Conservation (phyloP, 1,140 invertebrate genomes). For the Pogonognathellus flavescens region DNA sequence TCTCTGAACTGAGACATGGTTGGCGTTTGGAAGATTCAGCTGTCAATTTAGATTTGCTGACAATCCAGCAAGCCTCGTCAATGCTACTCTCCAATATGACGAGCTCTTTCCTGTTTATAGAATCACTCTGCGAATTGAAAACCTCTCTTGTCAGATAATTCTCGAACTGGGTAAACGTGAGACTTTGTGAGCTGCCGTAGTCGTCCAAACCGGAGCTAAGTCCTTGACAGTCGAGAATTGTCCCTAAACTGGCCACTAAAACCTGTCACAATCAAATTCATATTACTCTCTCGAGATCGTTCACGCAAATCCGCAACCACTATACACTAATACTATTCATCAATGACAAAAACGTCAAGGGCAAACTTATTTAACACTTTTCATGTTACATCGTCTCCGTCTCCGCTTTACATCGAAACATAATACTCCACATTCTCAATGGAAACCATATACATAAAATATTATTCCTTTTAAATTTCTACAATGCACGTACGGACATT, state of each 20-base stretch:
- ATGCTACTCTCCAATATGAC: slow-evolving; percentile 76
- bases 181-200: slow-evolving; percentile 76
- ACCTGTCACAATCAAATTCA: slow-evolving; percentile 73
- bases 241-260: slow-evolving; percentile 80
- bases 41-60: slow-evolving; percentile 73
- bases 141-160: slow-evolving; percentile 82
- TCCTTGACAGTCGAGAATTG: slow-evolving; percentile 79
- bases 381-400: slow-evolving; percentile 13
- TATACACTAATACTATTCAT: not conserved
- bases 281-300: slow-evolving; percentile 27
- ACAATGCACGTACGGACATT: too few species aligned
- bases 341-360: slow-evolving; percentile 16
- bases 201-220: slow-evolving; percentile 84
- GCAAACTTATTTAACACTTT: slow-evolving; percentile 34
- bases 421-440: not conserved
- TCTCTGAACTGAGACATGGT: slow-evolving; percentile 76
- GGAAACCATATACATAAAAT: not conserved
- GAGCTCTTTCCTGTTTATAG: slow-evolving; percentile 72
- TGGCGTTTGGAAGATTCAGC: slow-evolving; percentile 75
- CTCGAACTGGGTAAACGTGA: slow-evolving; percentile 82
- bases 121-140: slow-evolving; percentile 76
- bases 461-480: not conserved
- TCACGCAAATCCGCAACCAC: slow-evolving; percentile 23
- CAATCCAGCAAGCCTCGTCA: slow-evolving; percentile 82
- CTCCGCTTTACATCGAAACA: not conserved